Base-by-base conservation (phyloP, 2,113 vertebrate genomes). In the Todiramphus saurophagus region DNA sequence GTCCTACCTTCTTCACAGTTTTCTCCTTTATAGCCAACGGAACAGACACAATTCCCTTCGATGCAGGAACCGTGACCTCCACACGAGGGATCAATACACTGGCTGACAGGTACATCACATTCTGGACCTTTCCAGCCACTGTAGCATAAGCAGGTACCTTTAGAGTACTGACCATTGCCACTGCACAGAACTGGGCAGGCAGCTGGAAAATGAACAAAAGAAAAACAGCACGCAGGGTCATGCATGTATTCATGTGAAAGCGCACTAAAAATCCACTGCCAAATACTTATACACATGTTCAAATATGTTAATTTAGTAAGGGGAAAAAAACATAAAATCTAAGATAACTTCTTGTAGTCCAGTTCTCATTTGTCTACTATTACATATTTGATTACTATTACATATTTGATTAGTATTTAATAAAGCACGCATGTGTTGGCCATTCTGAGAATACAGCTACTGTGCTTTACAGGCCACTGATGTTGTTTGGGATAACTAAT, bases 51-150 rank as follows among this genome's bases (percentile, higher is more conserved):
- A 97, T 98, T 99, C 69, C 99, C 99, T 12, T 99, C 98, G 5
- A 99, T 98, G 97, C 99, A 99, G 96, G 99, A 99, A 94, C 99
- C 99, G 5, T 99, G 99, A 84, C 99, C 99, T 53, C 99, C 98
- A 62, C 99, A 99, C 3, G 99, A 98, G 39, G 99, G 99, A 97
- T 99, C 99, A 56, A 99, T 99, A 91, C 99, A 99, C 97, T 99
- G 99, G 70, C 98, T 99, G 97, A 97, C 83, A 67, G 99, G 99
- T 50, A 99, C 98, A 7, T 99, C 99, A 4, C 99, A 99, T 75
- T 99, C 99, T 0, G 99, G 98, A 3, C 99, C 99, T 96, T 99
- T 99, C 99, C 99, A 99, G 96, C 99, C 99, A 48, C 99, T 99
- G 98, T 99, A 99, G 97, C 99, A 99, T 76, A 99, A 98, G 95